Conservation (phyloP, 2,113 vertebrate species). For the Pluvialis apricaria region DNA sequence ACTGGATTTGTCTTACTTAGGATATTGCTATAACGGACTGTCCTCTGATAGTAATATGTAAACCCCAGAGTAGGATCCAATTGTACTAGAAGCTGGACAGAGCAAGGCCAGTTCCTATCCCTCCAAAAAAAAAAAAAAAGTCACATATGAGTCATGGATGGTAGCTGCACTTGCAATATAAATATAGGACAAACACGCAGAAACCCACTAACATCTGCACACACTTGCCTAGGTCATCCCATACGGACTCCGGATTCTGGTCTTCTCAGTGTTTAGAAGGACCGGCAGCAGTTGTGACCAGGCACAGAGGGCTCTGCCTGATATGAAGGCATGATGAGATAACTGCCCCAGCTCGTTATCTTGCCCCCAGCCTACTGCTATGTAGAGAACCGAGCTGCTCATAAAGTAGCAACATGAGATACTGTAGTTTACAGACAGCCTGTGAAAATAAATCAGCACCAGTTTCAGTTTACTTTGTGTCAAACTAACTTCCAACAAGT, state of each 20-base stretch:
- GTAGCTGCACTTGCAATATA: not conserved
- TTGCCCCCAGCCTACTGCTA: not conserved
- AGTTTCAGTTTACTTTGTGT: not conserved
- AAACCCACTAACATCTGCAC: not conserved
- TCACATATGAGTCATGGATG: not conserved
- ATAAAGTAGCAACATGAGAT: not conserved
- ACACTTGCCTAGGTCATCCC: not conserved
- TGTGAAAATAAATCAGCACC: not conserved
- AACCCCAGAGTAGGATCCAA: not conserved
- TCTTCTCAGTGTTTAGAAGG: not conserved
- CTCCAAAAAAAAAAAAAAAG: not conserved
- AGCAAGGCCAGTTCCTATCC: not conserved
- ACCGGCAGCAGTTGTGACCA: rapidly evolving
- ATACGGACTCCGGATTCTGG: not conserved
- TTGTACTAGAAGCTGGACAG: not conserved
- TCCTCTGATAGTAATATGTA: not conserved
- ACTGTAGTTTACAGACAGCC: not conserved
- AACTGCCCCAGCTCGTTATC: not conserved
- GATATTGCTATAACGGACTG: not conserved
- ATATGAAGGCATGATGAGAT: not conserved
- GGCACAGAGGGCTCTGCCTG: not conserved
- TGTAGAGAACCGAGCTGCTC: not conserved
- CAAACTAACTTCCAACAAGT: not conserved
- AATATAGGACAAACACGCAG: not conserved
- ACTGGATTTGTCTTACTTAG: not conserved